phyloP scores from a whole-genome alignment of 2,113 vertebrate species.

The Alligator sinensis region DNA sequence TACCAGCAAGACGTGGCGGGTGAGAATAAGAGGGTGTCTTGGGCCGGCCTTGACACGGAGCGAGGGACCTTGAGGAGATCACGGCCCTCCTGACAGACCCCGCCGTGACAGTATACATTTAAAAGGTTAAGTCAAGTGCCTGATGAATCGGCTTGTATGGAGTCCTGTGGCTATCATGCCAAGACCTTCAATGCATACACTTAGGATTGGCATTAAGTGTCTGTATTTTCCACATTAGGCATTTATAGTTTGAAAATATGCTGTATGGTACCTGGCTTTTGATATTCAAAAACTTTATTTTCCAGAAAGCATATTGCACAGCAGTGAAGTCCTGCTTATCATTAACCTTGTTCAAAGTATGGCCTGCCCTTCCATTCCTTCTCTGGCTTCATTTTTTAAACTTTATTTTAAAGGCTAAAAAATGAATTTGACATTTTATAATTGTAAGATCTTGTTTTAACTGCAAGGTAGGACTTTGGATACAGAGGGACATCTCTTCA shows the following conservation, averaged over 20 bases:
- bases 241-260: slow-evolving; percentile 20
- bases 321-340: neutral
- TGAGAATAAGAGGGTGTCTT: no score
- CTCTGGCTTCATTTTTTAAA: neutral
- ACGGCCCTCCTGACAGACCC: no score
- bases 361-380: slow-evolving; percentile 3
- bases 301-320: neutral
- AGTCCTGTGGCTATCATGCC: no score
- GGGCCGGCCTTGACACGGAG: no score
- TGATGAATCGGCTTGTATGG: no score
- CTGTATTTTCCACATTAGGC: neutral
- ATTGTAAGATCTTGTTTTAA: slow-evolving; percentile 54
- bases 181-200: no score
- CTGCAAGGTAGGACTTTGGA: slow-evolving; percentile 25
- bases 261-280: neutral
- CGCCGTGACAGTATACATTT: no score
- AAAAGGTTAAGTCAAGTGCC: no score
- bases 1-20: no score
- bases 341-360: neutral
- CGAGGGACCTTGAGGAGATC: no score
- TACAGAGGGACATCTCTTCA: slow-evolving; percentile 32
- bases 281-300: slow-evolving; percentile 4
- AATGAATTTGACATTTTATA: slow-evolving; percentile 56
- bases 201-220: neutral
- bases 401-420: neutral